These are phyloP conservation scores for Lerista edwardsae DNA, from an alignment of 2,797 vertebrate species.

Conservation along the genomic window DNA sequence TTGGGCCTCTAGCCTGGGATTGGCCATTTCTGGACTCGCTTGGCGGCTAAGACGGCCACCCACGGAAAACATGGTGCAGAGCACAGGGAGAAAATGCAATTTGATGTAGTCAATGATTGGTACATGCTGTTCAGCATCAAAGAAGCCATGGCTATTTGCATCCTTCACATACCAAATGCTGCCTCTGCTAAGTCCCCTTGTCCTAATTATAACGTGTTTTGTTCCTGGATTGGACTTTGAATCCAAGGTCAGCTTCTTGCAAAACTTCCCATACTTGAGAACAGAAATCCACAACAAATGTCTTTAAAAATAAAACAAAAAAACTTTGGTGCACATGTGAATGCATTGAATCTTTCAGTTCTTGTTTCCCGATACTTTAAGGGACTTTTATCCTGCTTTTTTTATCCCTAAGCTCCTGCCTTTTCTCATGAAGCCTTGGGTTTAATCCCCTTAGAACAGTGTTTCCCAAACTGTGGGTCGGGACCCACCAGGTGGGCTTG, in stretches of 20 bases:
- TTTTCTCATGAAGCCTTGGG: no score
- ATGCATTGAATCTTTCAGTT: not conserved
- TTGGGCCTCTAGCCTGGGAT: no score
- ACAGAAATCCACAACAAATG: not conserved
- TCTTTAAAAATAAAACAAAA: not conserved
- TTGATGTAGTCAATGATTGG: not conserved
- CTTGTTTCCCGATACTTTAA: not conserved
- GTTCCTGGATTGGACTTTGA: not conserved
- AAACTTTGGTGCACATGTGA: not conserved
- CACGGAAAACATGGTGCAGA: not conserved
- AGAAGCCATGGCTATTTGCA: no score
- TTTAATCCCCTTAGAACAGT: no score
- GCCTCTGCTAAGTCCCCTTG: not conserved
- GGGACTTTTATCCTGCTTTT: no score
- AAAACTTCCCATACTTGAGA: not conserved
- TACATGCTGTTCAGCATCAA: not conserved
- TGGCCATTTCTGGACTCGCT: no score
- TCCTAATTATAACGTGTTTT: not conserved
- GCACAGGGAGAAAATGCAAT: not conserved
- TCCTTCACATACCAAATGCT: no score
- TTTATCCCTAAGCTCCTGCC: no score
- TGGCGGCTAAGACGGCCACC: not conserved
- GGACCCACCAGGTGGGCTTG: no score
- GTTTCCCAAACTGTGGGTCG: no score
- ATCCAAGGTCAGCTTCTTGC: no score